These are phyloP conservation scores for Brachyptera putata DNA, from an alignment of 2,888 invertebrate genomes.

Conservation along the genomic window DNA sequence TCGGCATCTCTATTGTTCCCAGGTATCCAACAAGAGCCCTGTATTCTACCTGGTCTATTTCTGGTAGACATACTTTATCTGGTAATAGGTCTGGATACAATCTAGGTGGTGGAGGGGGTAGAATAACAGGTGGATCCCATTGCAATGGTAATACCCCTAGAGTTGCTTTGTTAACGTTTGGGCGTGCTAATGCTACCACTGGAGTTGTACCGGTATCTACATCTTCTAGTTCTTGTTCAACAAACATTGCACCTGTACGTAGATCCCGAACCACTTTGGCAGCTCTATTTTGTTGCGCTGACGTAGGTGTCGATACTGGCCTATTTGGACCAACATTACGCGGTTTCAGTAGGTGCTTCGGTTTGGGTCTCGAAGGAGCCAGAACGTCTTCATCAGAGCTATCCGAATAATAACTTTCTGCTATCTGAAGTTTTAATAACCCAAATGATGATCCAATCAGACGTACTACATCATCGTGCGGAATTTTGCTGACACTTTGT, in stretches of 20 bases:
- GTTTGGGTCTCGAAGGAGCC: constrained; percentile 55
- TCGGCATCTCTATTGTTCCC: constrained; percentile 94
- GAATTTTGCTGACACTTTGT: constrained; percentile 82
- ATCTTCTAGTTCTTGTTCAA: constrained; percentile 37
- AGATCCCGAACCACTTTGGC: constrained; percentile 52
- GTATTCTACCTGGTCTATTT: constrained; percentile 28
- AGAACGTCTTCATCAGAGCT: constrained; percentile 75
- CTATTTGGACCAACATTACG: constrained; percentile 33
- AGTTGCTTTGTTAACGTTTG: constrained; percentile 28
- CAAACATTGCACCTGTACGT: constrained; percentile 51
- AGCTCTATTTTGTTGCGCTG: constrained; percentile 44
- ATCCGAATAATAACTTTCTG: constrained; percentile 80
- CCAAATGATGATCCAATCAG: constrained; percentile 84
- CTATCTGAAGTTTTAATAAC: constrained; percentile 78
- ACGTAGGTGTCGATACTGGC: not conserved
- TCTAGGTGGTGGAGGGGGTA: constrained; percentile 38
- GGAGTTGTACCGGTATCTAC: constrained; percentile 4
- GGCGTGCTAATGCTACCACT: constrained; percentile 18
- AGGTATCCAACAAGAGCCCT: constrained; percentile 80
- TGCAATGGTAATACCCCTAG: too few species aligned
- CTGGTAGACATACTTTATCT: too few species aligned
- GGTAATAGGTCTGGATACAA: too few species aligned
- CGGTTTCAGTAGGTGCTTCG: constrained; percentile 56
- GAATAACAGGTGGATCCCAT: constrained; percentile 43
- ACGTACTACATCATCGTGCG: constrained; percentile 90